Evolutionary conservation across 2,888 invertebrate genomes (phyloP), one percentile per base, ranked within the genome.

Genomic region (Baronia brevicornis): DNA sequence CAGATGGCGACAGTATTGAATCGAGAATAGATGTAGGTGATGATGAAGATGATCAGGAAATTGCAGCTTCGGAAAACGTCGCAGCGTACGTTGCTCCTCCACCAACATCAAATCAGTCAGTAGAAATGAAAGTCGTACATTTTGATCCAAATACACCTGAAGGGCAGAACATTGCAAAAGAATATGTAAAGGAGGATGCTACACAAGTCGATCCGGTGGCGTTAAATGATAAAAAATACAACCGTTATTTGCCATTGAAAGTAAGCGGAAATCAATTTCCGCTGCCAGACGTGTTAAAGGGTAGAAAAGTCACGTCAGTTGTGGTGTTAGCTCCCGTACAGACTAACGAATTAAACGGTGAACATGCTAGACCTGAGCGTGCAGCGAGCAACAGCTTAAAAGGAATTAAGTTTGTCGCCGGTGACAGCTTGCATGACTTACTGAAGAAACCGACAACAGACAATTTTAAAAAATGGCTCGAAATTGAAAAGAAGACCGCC

Each of bases 201-300:
- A 91, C 90, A 1, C 88, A 89, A 49, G 82, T 93, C 9, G 90
- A 91, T 38, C 90, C 94, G 0, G 93, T 94, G 8, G 87, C 90
- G 24, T 77, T 94, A 28, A 88, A 91, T 46, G 90, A 89, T 50
- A 88, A 89, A 19, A 91, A 90, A 54, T 94, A 94, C 62, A 94
- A 93, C 63, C 87, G 94, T 53, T 95, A 94, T 64, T 78, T 95
- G 33, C 94, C 94, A 6, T 73, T 95, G 26, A 94, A 94, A 86
- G 91, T 94, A 13, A 93, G 90, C 51, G 94, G 94, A 1, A 90
- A 92, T 13, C 91, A 93, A 49, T 95, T 95, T 58, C 94, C 95
- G 2, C 86, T 94, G 29, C 94, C 94, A 2, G 91, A 93, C 56
- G 90, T 89, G 11, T 67, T 95, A 11, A 87, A 86, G 52, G 93